These are phyloP conservation scores for Ooceraea biroi DNA, from an alignment of 1,140 invertebrate species.

Conservation along the genomic window DNA sequence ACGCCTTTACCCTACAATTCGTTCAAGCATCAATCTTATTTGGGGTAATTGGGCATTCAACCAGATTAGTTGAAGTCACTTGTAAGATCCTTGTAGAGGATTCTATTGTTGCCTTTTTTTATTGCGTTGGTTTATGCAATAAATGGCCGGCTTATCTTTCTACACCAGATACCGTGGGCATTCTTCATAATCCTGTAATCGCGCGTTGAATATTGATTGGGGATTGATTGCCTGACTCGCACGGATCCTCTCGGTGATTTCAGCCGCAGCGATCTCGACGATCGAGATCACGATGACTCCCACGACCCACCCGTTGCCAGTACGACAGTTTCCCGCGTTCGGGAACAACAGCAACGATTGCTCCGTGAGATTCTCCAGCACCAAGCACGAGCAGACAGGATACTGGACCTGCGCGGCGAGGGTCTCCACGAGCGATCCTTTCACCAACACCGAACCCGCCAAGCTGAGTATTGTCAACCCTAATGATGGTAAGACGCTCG, in stretches of 20 bases:
- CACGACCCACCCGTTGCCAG: conserved; percentile 78
- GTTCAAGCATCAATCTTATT: no score
- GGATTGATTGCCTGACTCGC: no score
- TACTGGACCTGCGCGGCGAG: conserved; percentile 85
- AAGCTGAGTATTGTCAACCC: conserved; percentile 82
- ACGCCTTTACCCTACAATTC: no score
- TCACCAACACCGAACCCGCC: conserved; percentile 82
- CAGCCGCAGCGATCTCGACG: conserved; percentile 62
- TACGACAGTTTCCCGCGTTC: conserved; percentile 83
- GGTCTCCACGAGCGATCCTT: conserved; percentile 77
- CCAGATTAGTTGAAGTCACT: background rate
- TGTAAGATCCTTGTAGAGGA: background rate
- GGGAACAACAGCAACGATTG: conserved; percentile 85
- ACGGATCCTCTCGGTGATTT: conserved; percentile 51
- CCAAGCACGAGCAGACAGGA: conserved; percentile 83
- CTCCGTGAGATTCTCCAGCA: conserved; percentile 83
- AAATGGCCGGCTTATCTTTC: conserved; percentile 16
- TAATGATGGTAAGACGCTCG: conserved; percentile 75
- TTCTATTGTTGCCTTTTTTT: background rate
- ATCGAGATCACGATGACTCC: conserved; percentile 72
- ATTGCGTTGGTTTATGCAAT: background rate
- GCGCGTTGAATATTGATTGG: conserved; percentile 49
- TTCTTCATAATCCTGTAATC: conserved; percentile 35
- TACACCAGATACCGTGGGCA: background rate
- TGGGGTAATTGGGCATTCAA: no score